Conservation (phyloP, 2,113 vertebrate genomes). For the Nothocercus nigrocapillus region DNA sequence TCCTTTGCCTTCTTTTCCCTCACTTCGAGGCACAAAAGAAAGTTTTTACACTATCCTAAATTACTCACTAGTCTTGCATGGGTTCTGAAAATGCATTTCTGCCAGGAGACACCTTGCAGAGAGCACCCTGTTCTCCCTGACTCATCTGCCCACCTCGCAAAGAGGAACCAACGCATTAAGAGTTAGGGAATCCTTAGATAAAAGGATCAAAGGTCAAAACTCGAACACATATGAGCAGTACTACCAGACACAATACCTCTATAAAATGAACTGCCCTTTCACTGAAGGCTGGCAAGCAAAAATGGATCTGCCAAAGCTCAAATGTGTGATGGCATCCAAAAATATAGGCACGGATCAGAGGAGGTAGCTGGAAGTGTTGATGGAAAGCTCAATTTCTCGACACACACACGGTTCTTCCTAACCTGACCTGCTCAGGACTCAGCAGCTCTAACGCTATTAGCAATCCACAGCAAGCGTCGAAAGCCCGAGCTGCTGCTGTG, state of each 20-base stretch:
- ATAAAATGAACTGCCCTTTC: slow-evolving; percentile 37
- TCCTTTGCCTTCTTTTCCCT: neutral
- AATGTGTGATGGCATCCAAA: neutral
- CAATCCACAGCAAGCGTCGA: neutral
- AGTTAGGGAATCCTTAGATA: neutral
- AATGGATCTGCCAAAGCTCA: neutral
- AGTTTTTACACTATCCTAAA: neutral
- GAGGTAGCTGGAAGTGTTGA: neutral
- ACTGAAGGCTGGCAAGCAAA: neutral
- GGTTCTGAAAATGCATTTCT: neutral
- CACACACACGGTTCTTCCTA: neutral
- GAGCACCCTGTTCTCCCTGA: neutral
- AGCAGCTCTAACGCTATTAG: neutral
- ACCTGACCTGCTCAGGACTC: neutral
- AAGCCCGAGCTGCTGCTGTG: neutral
- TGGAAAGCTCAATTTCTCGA: neutral
- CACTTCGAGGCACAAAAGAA: neutral
- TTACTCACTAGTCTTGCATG: neutral
- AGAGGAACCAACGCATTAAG: neutral
- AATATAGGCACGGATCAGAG: neutral
- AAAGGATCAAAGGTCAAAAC: slow-evolving; percentile 15
- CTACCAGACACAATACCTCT: neutral
- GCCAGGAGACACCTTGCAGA: neutral
- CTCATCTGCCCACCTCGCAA: neutral
- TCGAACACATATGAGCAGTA: neutral